Evolutionary conservation across 1,140 invertebrate species (phyloP), one percentile per base, ranked within the genome.

Genomic region (Drosophila hydei): DNA sequence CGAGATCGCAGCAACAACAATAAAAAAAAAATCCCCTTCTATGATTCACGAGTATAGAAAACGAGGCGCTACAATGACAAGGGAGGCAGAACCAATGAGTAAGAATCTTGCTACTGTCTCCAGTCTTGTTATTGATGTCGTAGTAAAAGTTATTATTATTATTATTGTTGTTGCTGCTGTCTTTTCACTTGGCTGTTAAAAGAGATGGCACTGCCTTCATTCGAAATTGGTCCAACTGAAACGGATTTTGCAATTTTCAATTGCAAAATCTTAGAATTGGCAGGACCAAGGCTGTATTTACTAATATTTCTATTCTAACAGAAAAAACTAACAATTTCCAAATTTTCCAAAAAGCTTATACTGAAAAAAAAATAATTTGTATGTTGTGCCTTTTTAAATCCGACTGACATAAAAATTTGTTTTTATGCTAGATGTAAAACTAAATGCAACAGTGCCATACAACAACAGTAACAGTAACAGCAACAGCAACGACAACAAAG

Each of bases 371-470:
- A 33, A 33, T 0, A 33, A 3, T 33, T 12, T 4, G 9, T 2
- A 2, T 33, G 11, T 3, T 33, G 11, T 33, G 30, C 9, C 9
- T 33, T 33, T 11, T 33, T 33, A 11, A 33, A 33, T 11, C 30
- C 30, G 30, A 19, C 21, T 43, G 33, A 25, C n/a, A n/a, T 19
- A 19, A 6, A 11, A 64, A 36, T 33, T 23, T 54, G 1, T 18
- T 16, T 38, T 30, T 27, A 14, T 14, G 38, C 14, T 40, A n/a
- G 14, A 48, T 56, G 51, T 65, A 56, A 25, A 48, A 58, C 18
- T 70, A 71, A 76, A 77, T 80, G 80, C 79, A 84, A 83, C 78
- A 80, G 77, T 59, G 74, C 43, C 47, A n/a, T n/a, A 55, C 67
- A 70, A 40, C 18, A 71, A 33, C 36, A 63, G 30, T 55, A 81